These are phyloP conservation scores for Amphipoea lucens DNA, from an alignment of 2,888 invertebrate species.

Conservation along the genomic window DNA sequence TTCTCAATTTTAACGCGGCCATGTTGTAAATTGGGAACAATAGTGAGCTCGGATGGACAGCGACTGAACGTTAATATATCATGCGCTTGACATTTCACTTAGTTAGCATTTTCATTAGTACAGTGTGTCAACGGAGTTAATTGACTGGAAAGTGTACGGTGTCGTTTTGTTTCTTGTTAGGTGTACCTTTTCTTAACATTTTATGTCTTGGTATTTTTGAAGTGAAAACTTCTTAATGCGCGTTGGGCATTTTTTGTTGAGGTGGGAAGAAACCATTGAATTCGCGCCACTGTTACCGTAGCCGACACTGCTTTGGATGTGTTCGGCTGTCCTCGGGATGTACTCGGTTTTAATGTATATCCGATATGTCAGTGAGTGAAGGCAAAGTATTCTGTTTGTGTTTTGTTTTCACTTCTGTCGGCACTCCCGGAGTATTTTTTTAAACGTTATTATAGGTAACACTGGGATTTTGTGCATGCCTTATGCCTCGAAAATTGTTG, in stretches of 20 bases:
- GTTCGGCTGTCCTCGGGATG: too few species aligned
- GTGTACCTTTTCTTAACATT: neutral
- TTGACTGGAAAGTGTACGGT: slow-evolving; percentile 45
- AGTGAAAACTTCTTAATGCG: too few species aligned
- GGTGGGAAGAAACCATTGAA: too few species aligned
- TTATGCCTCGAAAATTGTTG: neutral
- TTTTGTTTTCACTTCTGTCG: too few species aligned
- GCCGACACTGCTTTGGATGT: too few species aligned
- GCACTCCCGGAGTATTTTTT: neutral
- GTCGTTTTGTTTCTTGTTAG: slow-evolving; percentile 14
- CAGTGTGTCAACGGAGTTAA: slow-evolving; percentile 44
- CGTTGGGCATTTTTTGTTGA: too few species aligned
- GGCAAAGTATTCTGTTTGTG: too few species aligned
- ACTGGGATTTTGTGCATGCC: neutral
- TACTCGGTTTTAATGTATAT: too few species aligned
- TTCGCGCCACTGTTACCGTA: too few species aligned
- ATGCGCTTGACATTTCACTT: slow-evolving; percentile 76
- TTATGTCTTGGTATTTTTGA: neutral
- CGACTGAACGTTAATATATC: slow-evolving; percentile 76
- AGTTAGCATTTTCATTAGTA: slow-evolving; percentile 76
- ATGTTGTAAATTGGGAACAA: slow-evolving; percentile 65
- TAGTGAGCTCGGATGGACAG: slow-evolving; percentile 52
- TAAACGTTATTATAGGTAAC: too few species aligned
- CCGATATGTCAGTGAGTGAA: too few species aligned
- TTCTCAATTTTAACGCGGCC: slow-evolving; percentile 42